These are phyloP conservation scores for Melanerpes aurifrons DNA, from an alignment of 2,113 vertebrate genomes.

Conservation along the genomic window DNA sequence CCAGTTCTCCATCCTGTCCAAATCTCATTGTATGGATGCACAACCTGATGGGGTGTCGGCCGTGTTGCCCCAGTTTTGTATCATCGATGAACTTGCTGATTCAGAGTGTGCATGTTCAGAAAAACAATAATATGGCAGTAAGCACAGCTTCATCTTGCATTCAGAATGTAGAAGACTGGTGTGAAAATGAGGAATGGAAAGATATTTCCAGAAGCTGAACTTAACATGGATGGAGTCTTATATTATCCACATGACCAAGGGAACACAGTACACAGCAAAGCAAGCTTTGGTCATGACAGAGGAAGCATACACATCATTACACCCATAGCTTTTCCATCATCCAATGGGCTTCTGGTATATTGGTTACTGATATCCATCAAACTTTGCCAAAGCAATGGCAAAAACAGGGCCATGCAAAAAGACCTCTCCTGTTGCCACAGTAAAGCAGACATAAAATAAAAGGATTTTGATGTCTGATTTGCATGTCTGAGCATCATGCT, in stretches of 20 bases:
- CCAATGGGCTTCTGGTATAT: not conserved
- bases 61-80: too few species aligned
- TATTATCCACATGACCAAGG: not conserved
- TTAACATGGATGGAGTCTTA: not conserved
- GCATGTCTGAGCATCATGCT: not conserved
- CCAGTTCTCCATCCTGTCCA: too few species aligned
- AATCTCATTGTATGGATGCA: too few species aligned
- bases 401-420: not conserved
- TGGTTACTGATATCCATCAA: not conserved
- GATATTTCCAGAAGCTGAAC: not conserved
- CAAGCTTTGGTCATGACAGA: not conserved
- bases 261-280: not conserved
- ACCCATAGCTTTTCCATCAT: not conserved
- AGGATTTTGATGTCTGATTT: not conserved
- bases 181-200: not conserved
- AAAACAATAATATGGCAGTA: not conserved
- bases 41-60: too few species aligned
- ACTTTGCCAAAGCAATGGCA: not conserved
- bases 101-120: not conserved
- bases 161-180: not conserved
- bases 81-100: too few species aligned
- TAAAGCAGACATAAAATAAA: not conserved
- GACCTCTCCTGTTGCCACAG: not conserved
- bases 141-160: slow-evolving; percentile 18
- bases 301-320: not conserved